phyloP scores from a whole-genome alignment of 2,888 invertebrate species.

The Argyra leucocephala region DNA sequence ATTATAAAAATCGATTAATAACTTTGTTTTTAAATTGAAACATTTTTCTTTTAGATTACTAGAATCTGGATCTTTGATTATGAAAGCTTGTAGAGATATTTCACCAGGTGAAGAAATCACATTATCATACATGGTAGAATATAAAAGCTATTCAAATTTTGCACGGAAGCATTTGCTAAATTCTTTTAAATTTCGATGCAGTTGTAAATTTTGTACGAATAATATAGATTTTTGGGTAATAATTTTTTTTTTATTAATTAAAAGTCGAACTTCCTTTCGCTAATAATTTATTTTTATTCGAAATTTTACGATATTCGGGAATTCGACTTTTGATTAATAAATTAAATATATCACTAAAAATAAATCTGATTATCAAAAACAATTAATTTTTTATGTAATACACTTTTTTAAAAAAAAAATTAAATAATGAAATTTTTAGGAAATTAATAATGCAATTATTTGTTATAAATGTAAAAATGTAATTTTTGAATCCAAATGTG shows the following conservation, averaged over 20 bases:
- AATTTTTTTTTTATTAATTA: too few relatives aligned
- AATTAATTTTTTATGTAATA: not conserved
- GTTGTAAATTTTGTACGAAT: not conserved
- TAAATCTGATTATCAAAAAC: too few relatives aligned
- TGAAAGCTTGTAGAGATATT: constrained; percentile 23
- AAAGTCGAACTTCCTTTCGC: too few relatives aligned
- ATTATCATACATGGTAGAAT: constrained; percentile 24
- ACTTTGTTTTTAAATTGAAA: not conserved
- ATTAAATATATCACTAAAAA: too few relatives aligned
- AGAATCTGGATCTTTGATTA: constrained; percentile 24
- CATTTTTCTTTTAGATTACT: constrained; percentile 21
- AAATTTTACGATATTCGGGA: too few relatives aligned
- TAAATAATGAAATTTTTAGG: not conserved
- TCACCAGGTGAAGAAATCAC: constrained; percentile 24
- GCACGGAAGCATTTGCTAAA: not conserved
- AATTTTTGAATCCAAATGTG: not conserved
- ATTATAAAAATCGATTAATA: not conserved
- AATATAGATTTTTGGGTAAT: constrained; percentile 4
- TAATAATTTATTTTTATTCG: too few relatives aligned
- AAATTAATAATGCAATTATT: not conserved
- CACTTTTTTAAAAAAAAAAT: too few relatives aligned
- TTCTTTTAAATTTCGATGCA: not conserved
- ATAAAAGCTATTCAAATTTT: not conserved
- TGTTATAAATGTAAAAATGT: not conserved
- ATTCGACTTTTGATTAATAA: too few relatives aligned